Conservation (phyloP, 2,113 vertebrate genomes). For the Anthoscopus minutus region DNA sequence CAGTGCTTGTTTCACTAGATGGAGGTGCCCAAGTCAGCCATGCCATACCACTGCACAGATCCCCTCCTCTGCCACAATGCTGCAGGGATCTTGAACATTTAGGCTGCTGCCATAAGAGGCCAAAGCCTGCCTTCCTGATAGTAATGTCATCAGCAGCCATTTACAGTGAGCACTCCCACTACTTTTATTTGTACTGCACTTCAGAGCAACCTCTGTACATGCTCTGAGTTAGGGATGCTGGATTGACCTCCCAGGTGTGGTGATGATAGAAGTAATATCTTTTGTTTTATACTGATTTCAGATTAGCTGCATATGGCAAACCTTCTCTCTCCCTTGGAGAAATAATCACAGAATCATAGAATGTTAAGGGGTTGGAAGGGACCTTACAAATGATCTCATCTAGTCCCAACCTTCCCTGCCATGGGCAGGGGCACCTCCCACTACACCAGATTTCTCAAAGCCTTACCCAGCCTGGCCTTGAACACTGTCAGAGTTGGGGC, state of each 20-base stretch:
- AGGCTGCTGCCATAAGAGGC: not conserved
- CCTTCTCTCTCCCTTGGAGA: not conserved
- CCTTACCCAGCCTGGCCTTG: not conserved
- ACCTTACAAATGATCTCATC: not conserved
- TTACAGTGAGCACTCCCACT: not conserved
- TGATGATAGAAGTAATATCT: not conserved
- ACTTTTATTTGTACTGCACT: not conserved
- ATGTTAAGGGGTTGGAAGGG: not conserved
- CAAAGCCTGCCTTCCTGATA: not conserved
- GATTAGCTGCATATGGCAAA: not conserved
- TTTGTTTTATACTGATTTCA: not conserved
- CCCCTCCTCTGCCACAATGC: not conserved
- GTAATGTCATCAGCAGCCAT: not conserved
- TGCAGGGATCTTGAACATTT: not conserved
- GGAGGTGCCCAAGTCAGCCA: not conserved
- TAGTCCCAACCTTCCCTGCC: not conserved
- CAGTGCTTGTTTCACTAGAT: not conserved
- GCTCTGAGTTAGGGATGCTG: not conserved
- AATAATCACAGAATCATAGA: not conserved
- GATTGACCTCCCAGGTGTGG: not conserved
- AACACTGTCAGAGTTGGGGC: not conserved
- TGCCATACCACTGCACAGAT: fast-evolving
- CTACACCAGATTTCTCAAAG: not conserved
- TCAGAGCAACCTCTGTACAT: not conserved
- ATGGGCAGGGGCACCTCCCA: not conserved